A percentile compares a stretch with the other conserved stretches of the same genome.
Conservation (phyloP, 2,113 vertebrate genomes). For the Equus quagga region DNA sequence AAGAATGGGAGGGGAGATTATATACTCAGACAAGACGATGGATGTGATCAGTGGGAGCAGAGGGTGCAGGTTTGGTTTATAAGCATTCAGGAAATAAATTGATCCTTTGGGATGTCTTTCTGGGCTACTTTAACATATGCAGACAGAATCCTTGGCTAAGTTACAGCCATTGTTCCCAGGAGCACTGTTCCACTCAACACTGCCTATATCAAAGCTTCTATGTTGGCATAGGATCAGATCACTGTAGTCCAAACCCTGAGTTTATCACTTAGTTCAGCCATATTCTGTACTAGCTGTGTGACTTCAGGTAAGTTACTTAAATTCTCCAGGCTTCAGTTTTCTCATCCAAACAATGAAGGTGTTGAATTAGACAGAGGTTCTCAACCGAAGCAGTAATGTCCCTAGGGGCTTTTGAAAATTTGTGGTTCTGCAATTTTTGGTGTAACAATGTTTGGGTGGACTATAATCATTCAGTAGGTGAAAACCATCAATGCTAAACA, state of each 20-base stretch:
- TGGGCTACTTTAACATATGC: not conserved
- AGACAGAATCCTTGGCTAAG: not conserved
- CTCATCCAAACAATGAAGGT: not conserved
- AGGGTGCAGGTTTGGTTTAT: not conserved
- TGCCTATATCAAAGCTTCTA: not conserved
- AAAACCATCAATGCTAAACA: not conserved
- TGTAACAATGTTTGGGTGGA: not conserved
- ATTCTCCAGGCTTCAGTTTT: not conserved
- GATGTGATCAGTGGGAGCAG: not conserved
- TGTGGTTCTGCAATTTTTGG: not conserved
- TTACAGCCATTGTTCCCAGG: not conserved
- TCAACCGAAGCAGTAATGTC: not conserved
- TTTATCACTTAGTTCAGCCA: not conserved
- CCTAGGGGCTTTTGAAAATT: not conserved
- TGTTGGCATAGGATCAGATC: not conserved
- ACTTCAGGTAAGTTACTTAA: not conserved
- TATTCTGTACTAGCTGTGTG: not conserved
- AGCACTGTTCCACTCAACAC: not conserved
- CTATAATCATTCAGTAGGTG: not conserved
- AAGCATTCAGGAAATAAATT: constrained; percentile 2
- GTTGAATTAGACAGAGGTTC: not conserved
- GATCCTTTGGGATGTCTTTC: not conserved
- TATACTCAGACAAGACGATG: not conserved
- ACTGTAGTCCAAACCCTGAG: not conserved
- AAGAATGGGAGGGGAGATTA: not conserved